Base-by-base conservation (phyloP, 2,797 vertebrate genomes). In the Pelochelys cantorii region DNA sequence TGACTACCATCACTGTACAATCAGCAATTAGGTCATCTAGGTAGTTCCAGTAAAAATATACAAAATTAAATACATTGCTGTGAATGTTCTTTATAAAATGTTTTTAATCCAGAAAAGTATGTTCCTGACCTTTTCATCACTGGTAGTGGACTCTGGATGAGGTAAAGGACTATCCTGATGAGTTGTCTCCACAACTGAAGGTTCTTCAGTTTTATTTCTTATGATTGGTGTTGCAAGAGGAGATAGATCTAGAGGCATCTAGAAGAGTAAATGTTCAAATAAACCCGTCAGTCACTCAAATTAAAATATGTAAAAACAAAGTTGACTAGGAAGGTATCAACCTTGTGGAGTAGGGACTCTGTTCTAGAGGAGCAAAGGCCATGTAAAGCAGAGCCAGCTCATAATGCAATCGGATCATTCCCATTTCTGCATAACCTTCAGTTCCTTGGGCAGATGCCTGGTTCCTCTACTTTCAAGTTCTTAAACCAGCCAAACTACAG, bases 201-300 rank as follows among this genome's bases (percentile, higher is more conserved):
- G 98, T 79, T 99, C 99, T 97, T 99, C 99, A 48, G 98, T 98
- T 98, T 99, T 99, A 98, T 98, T 99, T 98, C 99, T 98, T 98
- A 99, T 99, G 95, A 99, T 98, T 27, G 99, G 99, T 79, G 99
- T 99, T 80, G 98, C 99, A 95, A 99, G 99, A 95, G 99, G 99
- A 78, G 99, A 99, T 97, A 99, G 98, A 98, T 99, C 99, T 98
- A 99, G 97, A 54, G 99, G 99, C 98, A 99, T 98, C 99, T 99
- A 89, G 83, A 75, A 96, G 31, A 60, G 92, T 92, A 4, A 88
- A 56, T 3, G 62, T 68, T 89, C 84, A 95, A 81, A 37, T 90
- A 89, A 91, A 85, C 60, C 18, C 93, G 22, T 74, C 17, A 75
- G 4, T 54, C 17, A 85, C 79, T 52, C 77, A 92, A 81, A 53